Base-by-base conservation (phyloP, 2,797 vertebrate genomes). In the Octomys mimax region DNA sequence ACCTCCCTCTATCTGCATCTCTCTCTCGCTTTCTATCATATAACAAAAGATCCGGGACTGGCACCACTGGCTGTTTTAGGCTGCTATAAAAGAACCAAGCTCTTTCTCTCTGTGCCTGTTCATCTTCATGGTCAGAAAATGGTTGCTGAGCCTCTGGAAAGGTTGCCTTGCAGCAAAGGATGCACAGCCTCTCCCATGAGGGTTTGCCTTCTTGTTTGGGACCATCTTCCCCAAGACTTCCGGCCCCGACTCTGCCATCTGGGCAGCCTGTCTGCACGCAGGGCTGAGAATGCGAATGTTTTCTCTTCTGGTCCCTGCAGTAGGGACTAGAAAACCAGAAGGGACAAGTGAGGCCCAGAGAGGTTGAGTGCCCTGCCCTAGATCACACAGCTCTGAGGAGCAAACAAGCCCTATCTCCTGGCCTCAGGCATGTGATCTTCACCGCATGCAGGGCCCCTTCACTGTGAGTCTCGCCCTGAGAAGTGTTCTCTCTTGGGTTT, bases 71-170 rank as follows among this genome's bases (percentile, higher is more conserved):
- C 16, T 77, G 14, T 79, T 79, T 9, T 11, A 78, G 3, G 54
- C 64, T 80, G 0, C 70, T 61, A 10, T 28, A n/a, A 64, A 19
- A 91, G 54, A 85, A 71, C 46, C 68, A n/a, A 77, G 14, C 62
- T 52, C 36, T 80, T 88, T 66, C 18, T 87, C 6, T 82, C n/a
- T 86, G 80, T 80, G 24, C 59, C 33, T 62, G 46, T 31, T 71
- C 59, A 84, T 89, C 61, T 61, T 91, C 89, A 46, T 81, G 83
- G 80, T 62, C 66, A 46, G 81, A 78, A n/a, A 87, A 84, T 11
- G 6, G 57, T 84, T 80, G 36, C 59, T 22, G 3, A 62, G 4
- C 54, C 61, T 71, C 57, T 64, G 8, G 68, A 62, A 89, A 57
- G 36, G 81, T 82, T 80, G 2, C 70, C 57, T 92, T 95, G 79